These are phyloP conservation scores for Lepidurus apus DNA, from an alignment of 1,140 invertebrate species.

Conservation along the genomic window DNA sequence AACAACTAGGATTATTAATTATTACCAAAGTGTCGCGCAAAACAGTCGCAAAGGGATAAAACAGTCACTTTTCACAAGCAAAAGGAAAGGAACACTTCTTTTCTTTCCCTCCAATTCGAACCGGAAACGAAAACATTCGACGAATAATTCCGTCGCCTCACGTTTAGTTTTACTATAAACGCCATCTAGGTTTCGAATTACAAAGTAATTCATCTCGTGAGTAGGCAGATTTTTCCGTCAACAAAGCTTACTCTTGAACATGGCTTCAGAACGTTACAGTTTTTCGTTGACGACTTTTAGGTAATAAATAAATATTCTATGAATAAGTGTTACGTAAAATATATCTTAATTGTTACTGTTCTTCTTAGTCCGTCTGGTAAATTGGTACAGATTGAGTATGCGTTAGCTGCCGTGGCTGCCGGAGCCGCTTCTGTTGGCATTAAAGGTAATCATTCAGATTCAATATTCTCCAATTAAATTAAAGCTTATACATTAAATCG, in stretches of 20 bases:
- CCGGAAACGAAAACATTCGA: not conserved
- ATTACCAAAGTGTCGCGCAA: too few species aligned
- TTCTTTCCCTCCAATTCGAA: too few species aligned
- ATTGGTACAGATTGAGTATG: conserved; percentile 99
- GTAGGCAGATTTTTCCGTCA: not conserved
- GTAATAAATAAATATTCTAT: conserved; percentile 51
- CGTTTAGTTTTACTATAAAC: not conserved
- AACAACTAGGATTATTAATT: too few species aligned
- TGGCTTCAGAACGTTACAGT: conserved; percentile 94
- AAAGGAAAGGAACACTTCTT: too few species aligned
- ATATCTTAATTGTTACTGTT: conserved; percentile 35
- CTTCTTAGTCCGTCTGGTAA: conserved; percentile 92
- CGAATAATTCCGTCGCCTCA: not conserved
- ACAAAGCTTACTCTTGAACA: conserved; percentile 49
- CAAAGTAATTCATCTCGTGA: not conserved
- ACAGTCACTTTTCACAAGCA: too few species aligned
- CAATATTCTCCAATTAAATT: conserved; percentile 6
- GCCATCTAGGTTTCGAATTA: not conserved
- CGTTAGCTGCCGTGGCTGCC: conserved; percentile 93
- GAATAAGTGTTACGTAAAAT: conserved; percentile 24
- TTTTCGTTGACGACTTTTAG: conserved; percentile 98
- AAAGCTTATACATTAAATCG: conserved; percentile 32
- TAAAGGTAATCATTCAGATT: conserved; percentile 62
- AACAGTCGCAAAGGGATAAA: too few species aligned
- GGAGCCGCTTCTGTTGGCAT: conserved; percentile 99